phyloP scores from a whole-genome alignment of 2,888 invertebrate genomes.

The Melinaea menophilus region DNA sequence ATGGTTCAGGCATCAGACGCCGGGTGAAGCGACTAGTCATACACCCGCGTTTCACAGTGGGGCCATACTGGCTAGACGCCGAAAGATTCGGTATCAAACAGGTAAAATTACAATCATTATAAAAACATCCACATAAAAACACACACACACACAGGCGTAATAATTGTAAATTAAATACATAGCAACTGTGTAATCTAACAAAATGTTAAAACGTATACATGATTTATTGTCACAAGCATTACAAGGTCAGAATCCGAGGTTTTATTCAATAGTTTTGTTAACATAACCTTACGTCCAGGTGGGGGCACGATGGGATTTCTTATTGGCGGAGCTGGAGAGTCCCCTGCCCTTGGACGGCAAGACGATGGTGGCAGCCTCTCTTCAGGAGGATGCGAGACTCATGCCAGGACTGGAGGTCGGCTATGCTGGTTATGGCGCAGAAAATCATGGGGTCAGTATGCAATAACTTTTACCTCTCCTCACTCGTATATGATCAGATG shows the following conservation, averaged over 20 bases:
- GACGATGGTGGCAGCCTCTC: slow-evolving; percentile 49
- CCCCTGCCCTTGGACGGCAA: slow-evolving; percentile 56
- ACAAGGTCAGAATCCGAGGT: slow-evolving; percentile 13
- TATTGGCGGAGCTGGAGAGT: slow-evolving; percentile 58
- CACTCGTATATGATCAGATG: too few species aligned
- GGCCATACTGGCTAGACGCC: slow-evolving; percentile 68
- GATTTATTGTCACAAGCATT: slow-evolving; percentile 17
- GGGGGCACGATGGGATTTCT: slow-evolving; percentile 64
- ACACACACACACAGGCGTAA: background rate
- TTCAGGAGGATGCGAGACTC: slow-evolving; percentile 43
- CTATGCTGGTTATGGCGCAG: slow-evolving; percentile 65
- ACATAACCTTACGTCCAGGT: slow-evolving; percentile 44
- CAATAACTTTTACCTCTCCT: too few species aligned
- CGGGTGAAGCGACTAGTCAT: slow-evolving; percentile 56
- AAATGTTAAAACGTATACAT: slow-evolving; percentile 1
- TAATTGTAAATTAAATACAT: background rate
- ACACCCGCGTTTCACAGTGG: slow-evolving; percentile 65
- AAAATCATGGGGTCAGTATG: slow-evolving; percentile 57
- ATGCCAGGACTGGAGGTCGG: slow-evolving; percentile 45
- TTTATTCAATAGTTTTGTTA: background rate
- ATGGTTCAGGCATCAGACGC: slow-evolving; percentile 46
- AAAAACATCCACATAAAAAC: background rate
- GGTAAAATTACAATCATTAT: slow-evolving; percentile 24
- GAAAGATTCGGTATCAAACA: slow-evolving; percentile 34
- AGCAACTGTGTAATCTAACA: slow-evolving; percentile 12